Evolutionary conservation across 2,888 invertebrate species (phyloP), one percentile per base, ranked within the genome.

Genomic region (Augiades crinisus): DNA sequence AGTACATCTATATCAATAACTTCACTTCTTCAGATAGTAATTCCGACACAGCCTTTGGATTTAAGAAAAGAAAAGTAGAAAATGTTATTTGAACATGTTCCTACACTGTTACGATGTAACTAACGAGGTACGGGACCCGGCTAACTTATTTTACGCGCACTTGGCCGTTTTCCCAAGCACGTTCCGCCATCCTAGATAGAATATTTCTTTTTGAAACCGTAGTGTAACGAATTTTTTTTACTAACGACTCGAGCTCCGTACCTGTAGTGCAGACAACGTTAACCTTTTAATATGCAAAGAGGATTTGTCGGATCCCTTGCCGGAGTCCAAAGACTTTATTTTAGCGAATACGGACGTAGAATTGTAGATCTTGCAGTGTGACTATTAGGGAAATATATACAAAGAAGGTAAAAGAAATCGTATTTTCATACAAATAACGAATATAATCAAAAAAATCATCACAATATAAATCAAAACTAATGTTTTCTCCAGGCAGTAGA

Each of bases 401-500:
- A n/a, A n/a, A n/a, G n/a, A n/a, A n/a, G n/a, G n/a, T n/a, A n/a
- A n/a, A n/a, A n/a, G n/a, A n/a, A n/a, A n/a, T n/a, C n/a, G n/a
- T n/a, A n/a, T n/a, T n/a, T n/a, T n/a, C n/a, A n/a, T n/a, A n/a
- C n/a, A n/a, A n/a, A n/a, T n/a, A n/a, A n/a, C n/a, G n/a, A n/a
- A n/a, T n/a, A n/a, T n/a, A n/a, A n/a, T n/a, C n/a, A n/a, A n/a
- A n/a, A n/a, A n/a, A n/a, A n/a, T n/a, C n/a, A n/a, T n/a, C n/a
- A n/a, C n/a, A n/a, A n/a, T n/a, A n/a, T n/a, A n/a, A n/a, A n/a
- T n/a, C n/a, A n/a, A n/a, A n/a, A n/a, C n/a, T n/a, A n/a, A 22
- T 22, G 4, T 27, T 27, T 10, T 27, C 5, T 10, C 8, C 70
- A 94, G 93, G 95, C 97, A 0, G 77, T 92, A 58, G 97, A 97